phyloP scores from a whole-genome alignment of 2,888 invertebrate genomes.

The Lysandra bellargus region DNA sequence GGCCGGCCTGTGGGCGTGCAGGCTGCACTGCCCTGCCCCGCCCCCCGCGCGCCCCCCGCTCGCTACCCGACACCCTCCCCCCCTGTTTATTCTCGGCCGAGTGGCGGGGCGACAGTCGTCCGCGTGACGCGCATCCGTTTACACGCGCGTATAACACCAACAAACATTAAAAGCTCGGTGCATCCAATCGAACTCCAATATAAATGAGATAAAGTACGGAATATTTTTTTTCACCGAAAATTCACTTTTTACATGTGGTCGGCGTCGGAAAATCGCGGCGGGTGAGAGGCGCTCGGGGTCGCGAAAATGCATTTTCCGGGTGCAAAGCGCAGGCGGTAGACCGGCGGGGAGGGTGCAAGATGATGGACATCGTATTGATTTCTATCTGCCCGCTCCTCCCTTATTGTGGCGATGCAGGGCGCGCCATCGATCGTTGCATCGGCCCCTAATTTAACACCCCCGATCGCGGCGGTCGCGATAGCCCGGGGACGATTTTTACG shows the following conservation, averaged over 20 bases:
- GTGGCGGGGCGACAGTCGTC: conserved; percentile 75
- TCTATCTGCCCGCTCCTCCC: conserved; percentile 80
- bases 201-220: conserved; percentile 55
- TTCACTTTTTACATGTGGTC: conserved; percentile 28
- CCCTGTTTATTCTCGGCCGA: conserved; percentile 75
- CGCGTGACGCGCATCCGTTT: conserved; percentile 72
- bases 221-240: conserved; percentile 39
- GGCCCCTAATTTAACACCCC: conserved; percentile 58
- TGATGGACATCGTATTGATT: conserved; percentile 82
- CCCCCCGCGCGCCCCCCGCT: conserved; percentile 44
- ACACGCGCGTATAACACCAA: conserved; percentile 60
- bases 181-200: conserved; percentile 61
- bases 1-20: conserved; percentile 78
- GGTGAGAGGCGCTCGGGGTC: conserved; percentile 53
- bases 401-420: conserved; percentile 75
- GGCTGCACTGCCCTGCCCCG: conserved; percentile 58
- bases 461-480: conserved; percentile 47
- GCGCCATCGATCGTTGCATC: conserved; percentile 77
- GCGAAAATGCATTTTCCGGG: conserved; percentile 75
- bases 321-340: conserved; percentile 77
- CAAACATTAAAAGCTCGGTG: conserved; percentile 65
- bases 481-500: conserved; percentile 63
- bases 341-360: conserved; percentile 83
- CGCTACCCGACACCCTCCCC: conserved; percentile 66
- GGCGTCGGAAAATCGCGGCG: conserved; percentile 33